A percentile compares a stretch with the other conserved stretches of the same genome.
Conservation (phyloP, 2,888 invertebrate species). For the Spisula subtruncata region DNA sequence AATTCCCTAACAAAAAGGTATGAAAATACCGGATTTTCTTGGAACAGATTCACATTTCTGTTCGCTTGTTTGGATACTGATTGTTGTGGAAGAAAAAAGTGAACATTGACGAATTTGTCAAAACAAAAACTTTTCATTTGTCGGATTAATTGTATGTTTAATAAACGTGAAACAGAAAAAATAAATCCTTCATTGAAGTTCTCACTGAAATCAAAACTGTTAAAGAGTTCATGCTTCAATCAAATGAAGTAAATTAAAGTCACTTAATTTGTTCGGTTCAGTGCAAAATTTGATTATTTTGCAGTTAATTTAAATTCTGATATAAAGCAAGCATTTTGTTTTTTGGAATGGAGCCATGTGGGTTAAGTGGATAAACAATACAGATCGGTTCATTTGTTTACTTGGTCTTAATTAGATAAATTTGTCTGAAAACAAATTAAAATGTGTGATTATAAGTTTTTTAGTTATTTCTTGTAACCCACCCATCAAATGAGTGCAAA, state of each 20-base stretch:
- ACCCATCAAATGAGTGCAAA: no score
- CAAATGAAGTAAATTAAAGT: background rate
- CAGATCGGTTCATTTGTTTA: conserved; percentile 5
- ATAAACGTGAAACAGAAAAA: no score
- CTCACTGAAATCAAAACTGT: no score
- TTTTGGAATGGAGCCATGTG: background rate
- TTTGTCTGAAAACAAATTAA: conserved; percentile 11
- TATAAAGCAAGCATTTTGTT: background rate
- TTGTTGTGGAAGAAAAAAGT: no score
- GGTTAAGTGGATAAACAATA: background rate
- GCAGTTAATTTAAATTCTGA: background rate
- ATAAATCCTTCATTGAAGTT: no score
- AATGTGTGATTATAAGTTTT: background rate
- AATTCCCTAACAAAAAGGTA: no score
- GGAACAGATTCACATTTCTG: no score
- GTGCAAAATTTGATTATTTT: background rate
- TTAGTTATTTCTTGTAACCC: background rate
- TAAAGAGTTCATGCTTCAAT: background rate
- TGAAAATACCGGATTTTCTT: no score
- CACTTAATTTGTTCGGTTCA: background rate
- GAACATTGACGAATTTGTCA: no score
- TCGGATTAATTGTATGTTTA: no score
- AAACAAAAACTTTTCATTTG: no score
- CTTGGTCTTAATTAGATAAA: background rate
- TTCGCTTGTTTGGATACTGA: no score